Conservation (phyloP, 2,888 invertebrate genomes). For the Drosophila niveifrons region DNA sequence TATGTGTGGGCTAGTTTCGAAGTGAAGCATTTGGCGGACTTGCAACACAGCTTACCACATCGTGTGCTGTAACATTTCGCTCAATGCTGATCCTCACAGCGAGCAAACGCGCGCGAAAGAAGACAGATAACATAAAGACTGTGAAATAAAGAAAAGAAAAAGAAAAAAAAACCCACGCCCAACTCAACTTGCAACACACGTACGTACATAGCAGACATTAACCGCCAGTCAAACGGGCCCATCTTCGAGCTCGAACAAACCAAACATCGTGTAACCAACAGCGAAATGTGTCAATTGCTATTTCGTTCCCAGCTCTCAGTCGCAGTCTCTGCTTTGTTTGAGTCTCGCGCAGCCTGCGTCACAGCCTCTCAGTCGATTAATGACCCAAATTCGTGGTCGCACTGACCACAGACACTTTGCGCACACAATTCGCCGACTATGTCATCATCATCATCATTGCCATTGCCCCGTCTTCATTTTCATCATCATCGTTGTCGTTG, state of each 20-base stretch:
- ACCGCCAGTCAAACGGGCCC: slow-evolving; percentile 33
- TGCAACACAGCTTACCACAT: slow-evolving; percentile 20
- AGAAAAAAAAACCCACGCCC: slow-evolving; percentile 34
- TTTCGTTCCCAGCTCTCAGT: slow-evolving; percentile 30
- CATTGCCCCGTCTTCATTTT: neutral
- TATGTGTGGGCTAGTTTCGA: neutral
- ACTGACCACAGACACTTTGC: slow-evolving; percentile 74
- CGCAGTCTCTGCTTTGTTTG: slow-evolving; percentile 2
- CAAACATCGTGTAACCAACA: slow-evolving; percentile 14
- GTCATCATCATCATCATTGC: slow-evolving; percentile 45
- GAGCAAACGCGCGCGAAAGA: slow-evolving; percentile 6
- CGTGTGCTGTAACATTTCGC: slow-evolving; percentile 24
- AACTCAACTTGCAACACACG: slow-evolving; percentile 34
- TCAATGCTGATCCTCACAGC: slow-evolving; percentile 20
- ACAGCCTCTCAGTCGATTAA: slow-evolving; percentile 72
- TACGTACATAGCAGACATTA: slow-evolving; percentile 12
- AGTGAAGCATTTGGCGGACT: slow-evolving; percentile 1
- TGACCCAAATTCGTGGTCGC: slow-evolving; percentile 67
- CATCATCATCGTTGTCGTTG: slow-evolving; percentile 35
- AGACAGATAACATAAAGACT: neutral
- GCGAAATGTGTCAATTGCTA: slow-evolving; percentile 58
- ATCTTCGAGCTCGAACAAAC: slow-evolving; percentile 24
- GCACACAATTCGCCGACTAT: slow-evolving; percentile 27
- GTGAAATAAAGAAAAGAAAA: neutral
- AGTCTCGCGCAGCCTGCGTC: slow-evolving; percentile 17